Conservation (phyloP, 2,797 vertebrate species). For the Helarctos malayanus region DNA sequence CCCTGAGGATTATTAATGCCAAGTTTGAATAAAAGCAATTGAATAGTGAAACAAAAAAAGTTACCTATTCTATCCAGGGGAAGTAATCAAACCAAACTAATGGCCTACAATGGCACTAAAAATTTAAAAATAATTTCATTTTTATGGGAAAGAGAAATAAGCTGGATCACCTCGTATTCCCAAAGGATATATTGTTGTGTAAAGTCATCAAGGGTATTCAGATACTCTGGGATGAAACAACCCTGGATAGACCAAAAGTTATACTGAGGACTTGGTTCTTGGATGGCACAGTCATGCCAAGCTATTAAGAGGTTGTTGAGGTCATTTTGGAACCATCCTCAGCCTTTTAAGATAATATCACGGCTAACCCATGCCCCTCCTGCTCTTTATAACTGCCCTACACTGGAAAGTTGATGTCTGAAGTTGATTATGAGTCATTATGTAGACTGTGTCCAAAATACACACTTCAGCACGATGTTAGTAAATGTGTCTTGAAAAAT, state of each 20-base stretch:
- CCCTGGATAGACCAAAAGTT: neutral
- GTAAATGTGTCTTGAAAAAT: neutral
- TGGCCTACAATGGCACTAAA: neutral
- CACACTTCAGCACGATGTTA: neutral
- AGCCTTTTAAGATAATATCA: conserved; percentile 24
- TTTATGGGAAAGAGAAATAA: conserved; percentile 19
- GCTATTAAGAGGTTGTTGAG: neutral
- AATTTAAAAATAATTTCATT: neutral
- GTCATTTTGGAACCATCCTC: conserved; percentile 12
- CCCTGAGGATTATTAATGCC: conserved; percentile 6
- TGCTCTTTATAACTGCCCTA: neutral
- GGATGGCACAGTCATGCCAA: neutral
- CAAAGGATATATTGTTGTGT: neutral
- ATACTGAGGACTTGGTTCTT: neutral
- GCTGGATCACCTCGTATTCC: neutral
- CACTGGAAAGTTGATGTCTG: neutral
- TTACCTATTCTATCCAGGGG: conserved; percentile 40
- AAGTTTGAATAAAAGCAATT: conserved; percentile 30
- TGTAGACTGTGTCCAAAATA: conserved; percentile 8
- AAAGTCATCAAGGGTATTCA: neutral
- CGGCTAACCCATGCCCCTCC: neutral
- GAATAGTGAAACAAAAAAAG: neutral
- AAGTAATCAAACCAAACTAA: conserved; percentile 49
- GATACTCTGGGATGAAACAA: neutral
- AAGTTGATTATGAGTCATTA: conserved; percentile 36